phyloP scores from a whole-genome alignment of 2,113 vertebrate genomes.

The Passer domesticus region DNA sequence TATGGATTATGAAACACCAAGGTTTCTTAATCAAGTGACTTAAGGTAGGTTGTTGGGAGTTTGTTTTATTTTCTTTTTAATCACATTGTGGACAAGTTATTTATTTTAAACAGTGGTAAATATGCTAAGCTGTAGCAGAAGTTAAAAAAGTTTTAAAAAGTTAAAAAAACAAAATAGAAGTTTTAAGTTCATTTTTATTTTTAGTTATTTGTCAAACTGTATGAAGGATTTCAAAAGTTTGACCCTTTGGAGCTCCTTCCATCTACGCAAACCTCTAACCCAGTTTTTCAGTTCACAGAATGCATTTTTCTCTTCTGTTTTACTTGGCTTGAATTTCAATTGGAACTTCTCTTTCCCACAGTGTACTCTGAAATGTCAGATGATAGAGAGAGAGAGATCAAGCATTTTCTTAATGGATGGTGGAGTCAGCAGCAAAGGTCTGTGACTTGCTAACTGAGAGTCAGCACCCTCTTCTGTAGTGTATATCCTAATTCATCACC shows the following conservation, averaged over 20 bases:
- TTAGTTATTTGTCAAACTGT: slow-evolving; percentile 63
- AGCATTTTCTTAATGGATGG: slow-evolving; percentile 22
- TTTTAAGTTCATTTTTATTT: slow-evolving; percentile 56
- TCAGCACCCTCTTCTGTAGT: background rate
- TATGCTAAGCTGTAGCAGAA: slow-evolving; percentile 7
- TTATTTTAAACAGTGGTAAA: slow-evolving; percentile 37
- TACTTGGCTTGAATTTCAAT: slow-evolving; percentile 71
- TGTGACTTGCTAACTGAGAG: slow-evolving; percentile 28
- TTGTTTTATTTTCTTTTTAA: background rate
- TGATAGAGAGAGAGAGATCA: slow-evolving; percentile 19
- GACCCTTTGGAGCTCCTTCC: slow-evolving; percentile 61
- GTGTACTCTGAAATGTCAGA: slow-evolving; percentile 62
- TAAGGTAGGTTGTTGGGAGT: background rate
- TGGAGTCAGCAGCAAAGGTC: slow-evolving; percentile 29
- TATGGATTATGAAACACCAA: no score
- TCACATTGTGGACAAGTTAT: background rate
- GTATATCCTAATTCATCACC: background rate
- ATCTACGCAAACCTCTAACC: slow-evolving; percentile 67
- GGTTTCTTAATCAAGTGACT: background rate
- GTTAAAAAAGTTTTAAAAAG: background rate
- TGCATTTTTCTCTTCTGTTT: slow-evolving; percentile 72
- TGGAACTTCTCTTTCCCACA: slow-evolving; percentile 77
- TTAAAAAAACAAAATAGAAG: background rate
- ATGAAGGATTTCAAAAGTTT: slow-evolving; percentile 59
- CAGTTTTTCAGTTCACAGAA: slow-evolving; percentile 71